phyloP scores from a whole-genome alignment of 64 coral and sea anemone genomes.

The Trachythela sp. region DNA sequence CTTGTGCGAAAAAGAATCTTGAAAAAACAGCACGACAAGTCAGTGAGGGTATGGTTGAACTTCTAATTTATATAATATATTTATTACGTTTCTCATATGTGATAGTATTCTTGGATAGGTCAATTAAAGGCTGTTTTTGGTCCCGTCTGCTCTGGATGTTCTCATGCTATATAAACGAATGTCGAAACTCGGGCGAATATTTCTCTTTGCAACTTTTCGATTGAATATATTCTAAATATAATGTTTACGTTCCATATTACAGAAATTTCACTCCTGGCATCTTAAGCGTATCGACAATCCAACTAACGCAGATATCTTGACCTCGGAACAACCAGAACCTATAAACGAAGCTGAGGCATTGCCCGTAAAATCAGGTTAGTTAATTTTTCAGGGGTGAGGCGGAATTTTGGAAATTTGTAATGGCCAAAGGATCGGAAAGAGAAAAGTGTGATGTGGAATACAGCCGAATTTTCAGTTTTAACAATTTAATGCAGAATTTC shows the following conservation, averaged over 20 bases:
- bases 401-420: background rate
- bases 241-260: background rate
- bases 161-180: no score
- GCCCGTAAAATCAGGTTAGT: background rate
- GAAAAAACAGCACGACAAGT: background rate
- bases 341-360: background rate
- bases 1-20: background rate
- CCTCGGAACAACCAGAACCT: background rate
- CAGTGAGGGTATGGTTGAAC: background rate
- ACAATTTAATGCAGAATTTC: no score
- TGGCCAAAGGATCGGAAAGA: background rate
- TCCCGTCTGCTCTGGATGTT: no score
- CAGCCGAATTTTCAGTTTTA: no score
- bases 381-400: background rate
- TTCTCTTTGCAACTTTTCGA: background rate
- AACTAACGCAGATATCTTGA: background rate
- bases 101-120: background rate
- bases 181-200: background rate
- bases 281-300: background rate
- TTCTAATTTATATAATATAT: no score
- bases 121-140: background rate
- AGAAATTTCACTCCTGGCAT: background rate
- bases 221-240: background rate
- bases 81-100: no score
- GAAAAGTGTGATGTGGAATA: background rate